Evolutionary conservation across 1,140 invertebrate species (phyloP), one percentile per base, ranked within the genome.

Genomic region (Pantala flavescens): DNA sequence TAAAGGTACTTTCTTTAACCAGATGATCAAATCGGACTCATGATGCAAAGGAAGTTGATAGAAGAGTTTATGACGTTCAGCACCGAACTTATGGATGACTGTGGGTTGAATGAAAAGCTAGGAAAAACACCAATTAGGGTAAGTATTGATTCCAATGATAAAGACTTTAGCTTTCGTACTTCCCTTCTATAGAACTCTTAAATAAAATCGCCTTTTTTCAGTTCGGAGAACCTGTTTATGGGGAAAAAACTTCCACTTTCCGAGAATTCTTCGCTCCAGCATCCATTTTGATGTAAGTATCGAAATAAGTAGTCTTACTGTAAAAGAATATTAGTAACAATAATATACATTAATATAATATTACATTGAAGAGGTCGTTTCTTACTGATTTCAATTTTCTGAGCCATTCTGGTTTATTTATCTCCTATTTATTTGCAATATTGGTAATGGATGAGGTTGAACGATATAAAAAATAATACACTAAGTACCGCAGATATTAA

Each of bases 151-250:
- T 36, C 9, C 9, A n/a, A n/a, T n/a, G n/a, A n/a, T n/a, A n/a
- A 9, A 2, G 28, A 36, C 9, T 36, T 36, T 36, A n/a, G 2
- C 28, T 36, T 5, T 36, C 28, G 9, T 9, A 36, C 9, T 36
- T 36, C 28, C 28, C 9, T 2, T 36, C 28, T 9, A 36, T 36
- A 5, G 28, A 36, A 36, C 9, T 36, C 2, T 5, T 36, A 36
- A n/a, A 9, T 36, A 5, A 36, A 36, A 2, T 36, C 9, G 2
- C 28, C 28, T 36, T 73, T 24, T 9, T 14, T 11, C 23, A 73
- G 72, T 73, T 73, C 24, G 43, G 43, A 42, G 72, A 73, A 1
- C 72, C 72, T 36, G 36, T 73, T 5, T 73, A 73, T 24, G 72
- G 72, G 36, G 72, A 73, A 7, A 43, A 43, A 24, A 43, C 11